phyloP scores from a whole-genome alignment of 2,113 vertebrate species.

The Paratilapia polleni region DNA sequence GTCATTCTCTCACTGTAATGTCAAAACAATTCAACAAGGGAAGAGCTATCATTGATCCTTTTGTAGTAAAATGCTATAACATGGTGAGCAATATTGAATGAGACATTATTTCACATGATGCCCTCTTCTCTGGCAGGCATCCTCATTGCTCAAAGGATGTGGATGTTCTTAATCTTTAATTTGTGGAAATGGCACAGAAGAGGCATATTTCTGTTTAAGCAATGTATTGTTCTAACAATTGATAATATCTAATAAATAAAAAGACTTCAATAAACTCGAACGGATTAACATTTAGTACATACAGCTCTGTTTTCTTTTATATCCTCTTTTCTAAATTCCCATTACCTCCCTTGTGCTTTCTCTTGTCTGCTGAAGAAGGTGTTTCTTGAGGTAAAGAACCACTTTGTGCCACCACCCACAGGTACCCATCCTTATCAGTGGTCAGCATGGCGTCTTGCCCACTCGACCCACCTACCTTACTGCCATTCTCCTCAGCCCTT shows the following conservation, averaged over 20 bases:
- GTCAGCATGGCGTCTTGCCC: slow-evolving; percentile 34
- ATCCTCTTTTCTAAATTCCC: neutral
- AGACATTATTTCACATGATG: neutral
- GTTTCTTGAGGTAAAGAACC: slow-evolving; percentile 43
- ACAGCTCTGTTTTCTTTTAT: neutral
- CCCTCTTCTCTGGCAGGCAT: neutral
- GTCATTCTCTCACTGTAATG: neutral
- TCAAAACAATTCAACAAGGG: slow-evolving; percentile 15
- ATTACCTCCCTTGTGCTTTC: slow-evolving; percentile 6
- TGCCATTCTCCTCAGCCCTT: slow-evolving; percentile 31
- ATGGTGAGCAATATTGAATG: neutral
- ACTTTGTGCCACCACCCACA: slow-evolving; percentile 43
- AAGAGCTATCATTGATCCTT: slow-evolving; percentile 10
- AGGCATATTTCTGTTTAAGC: slow-evolving; percentile 1
- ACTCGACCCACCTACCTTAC: slow-evolving; percentile 2
- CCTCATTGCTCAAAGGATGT: neutral
- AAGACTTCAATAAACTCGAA: neutral
- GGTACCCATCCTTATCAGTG: slow-evolving; percentile 50
- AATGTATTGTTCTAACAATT: neutral
- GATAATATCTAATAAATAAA: neutral
- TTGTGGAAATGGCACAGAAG: neutral
- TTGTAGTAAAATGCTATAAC: slow-evolving; percentile 17
- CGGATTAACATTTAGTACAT: neutral
- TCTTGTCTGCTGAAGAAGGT: slow-evolving; percentile 1
- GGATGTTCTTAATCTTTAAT: neutral